Evolutionary conservation across 1,140 invertebrate genomes (phyloP).

Genomic region (Drosophila trapezifrons): DNA sequence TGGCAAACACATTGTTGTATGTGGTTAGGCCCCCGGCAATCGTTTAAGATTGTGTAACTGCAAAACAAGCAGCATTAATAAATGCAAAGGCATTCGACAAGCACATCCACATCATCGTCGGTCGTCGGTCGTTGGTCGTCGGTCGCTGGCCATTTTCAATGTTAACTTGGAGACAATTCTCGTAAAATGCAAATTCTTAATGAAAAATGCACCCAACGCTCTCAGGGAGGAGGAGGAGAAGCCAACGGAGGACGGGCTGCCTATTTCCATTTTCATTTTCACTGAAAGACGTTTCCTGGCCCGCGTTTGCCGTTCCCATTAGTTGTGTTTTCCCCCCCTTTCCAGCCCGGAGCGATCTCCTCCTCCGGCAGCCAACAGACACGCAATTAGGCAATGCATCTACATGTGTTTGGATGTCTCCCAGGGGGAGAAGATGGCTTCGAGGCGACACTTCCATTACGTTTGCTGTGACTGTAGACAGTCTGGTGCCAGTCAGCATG

Average conservation of each 20-base stretch:
- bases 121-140: constrained; percentile 1
- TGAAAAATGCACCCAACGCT: constrained; percentile 49
- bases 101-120: constrained; percentile 6
- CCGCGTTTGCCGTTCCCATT: constrained; percentile 16
- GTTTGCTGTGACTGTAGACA: constrained; percentile 20
- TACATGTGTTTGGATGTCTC: constrained; percentile 1
- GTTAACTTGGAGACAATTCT: constrained; percentile 64
- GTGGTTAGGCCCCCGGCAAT: constrained; percentile 44
- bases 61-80: constrained; percentile 60
- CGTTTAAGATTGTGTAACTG: constrained; percentile 73
- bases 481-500: constrained; percentile 19
- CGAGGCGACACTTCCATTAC: constrained; percentile 32
- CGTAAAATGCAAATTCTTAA: constrained; percentile 54
- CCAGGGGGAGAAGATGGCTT: neutral
- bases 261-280: constrained; percentile 71
- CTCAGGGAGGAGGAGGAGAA: neutral
- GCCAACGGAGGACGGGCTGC: neutral
- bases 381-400: neutral
- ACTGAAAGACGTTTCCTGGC: constrained; percentile 78
- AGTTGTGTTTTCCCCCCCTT: neutral
- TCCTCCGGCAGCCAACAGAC: neutral
- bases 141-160: constrained; percentile 71
- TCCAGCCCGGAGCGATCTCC: constrained; percentile 1
- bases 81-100: constrained; percentile 62
- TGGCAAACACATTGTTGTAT: constrained; percentile 16